Evolutionary conservation across 1,140 invertebrate species (phyloP).

Genomic region (Drosophila ananassae): DNA sequence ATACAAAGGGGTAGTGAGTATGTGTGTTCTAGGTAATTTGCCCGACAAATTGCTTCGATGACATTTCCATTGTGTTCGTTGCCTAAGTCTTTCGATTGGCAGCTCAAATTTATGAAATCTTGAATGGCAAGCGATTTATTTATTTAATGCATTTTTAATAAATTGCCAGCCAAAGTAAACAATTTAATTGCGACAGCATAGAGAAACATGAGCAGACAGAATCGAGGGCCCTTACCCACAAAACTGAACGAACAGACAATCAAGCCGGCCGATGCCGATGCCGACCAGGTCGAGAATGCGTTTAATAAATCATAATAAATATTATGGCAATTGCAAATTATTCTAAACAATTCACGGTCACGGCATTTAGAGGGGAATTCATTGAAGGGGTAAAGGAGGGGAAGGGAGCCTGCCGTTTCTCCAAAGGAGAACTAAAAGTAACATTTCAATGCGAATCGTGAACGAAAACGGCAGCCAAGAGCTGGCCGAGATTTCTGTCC

Average conservation of each 20-base stretch:
- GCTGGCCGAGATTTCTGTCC: constrained; percentile 5
- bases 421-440: constrained; percentile 45
- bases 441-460: constrained; percentile 60
- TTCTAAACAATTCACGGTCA: constrained; percentile 77
- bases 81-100: constrained; percentile 64
- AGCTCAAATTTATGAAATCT: constrained; percentile 65
- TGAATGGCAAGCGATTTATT: constrained; percentile 69
- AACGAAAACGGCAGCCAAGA: constrained; percentile 21
- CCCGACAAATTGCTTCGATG: constrained; percentile 47
- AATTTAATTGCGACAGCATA: constrained; percentile 66
- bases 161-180: constrained; percentile 72
- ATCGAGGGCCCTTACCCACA: constrained; percentile 62
- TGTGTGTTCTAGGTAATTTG: constrained; percentile 5
- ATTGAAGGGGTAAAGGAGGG: neutral
- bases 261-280: neutral
- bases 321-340: constrained; percentile 81
- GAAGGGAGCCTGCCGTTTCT: constrained; percentile 6
- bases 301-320: constrained; percentile 77
- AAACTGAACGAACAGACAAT: constrained; percentile 9
- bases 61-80: constrained; percentile 60
- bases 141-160: constrained; percentile 77
- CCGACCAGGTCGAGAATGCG: constrained; percentile 40
- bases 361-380: constrained; percentile 33
- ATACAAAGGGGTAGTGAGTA: neutral
- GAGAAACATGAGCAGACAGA: constrained; percentile 23